Percentiles rank a stretch among this genome's conserved stretches.
phyloP scores from a whole-genome alignment of 1,140 invertebrate genomes.

The Pygmarrhopalites habei region DNA sequence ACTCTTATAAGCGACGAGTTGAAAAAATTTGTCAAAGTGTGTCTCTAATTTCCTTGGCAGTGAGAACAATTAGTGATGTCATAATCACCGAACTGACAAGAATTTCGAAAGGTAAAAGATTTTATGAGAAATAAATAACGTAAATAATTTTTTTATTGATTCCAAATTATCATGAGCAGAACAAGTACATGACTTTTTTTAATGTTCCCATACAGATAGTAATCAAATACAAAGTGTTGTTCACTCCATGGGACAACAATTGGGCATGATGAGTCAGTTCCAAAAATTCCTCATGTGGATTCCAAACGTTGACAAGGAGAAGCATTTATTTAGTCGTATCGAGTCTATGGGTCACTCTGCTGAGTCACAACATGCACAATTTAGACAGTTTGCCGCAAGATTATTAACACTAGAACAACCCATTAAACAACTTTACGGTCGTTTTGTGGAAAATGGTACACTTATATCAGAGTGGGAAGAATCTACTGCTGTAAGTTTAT shows the following conservation, averaged over 20 bases:
- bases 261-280: conserved; percentile 35
- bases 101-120: conserved; percentile 31
- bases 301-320: conserved; percentile 10
- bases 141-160: no score
- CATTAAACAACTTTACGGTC: conserved; percentile 50
- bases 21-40: conserved; percentile 59
- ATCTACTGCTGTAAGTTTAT: conserved; percentile 52
- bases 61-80: conserved; percentile 56
- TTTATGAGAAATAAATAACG: no score
- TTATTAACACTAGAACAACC: conserved; percentile 45
- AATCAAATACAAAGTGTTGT: conserved; percentile 31
- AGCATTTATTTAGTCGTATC: conserved; percentile 23
- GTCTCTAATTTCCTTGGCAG: conserved; percentile 58
- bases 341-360: conserved; percentile 22
- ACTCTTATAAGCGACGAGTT: conserved; percentile 71
- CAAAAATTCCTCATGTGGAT: conserved; percentile 31
- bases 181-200: no score
- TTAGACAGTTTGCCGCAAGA: conserved; percentile 43
- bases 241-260: conserved; percentile 30
- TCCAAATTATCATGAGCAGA: no score
- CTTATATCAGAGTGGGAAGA: conserved; percentile 64
- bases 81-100: conserved; percentile 40
- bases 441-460: conserved; percentile 42
- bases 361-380: conserved; percentile 38
- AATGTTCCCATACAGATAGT: no score